Evolutionary conservation across 2,113 vertebrate species (phyloP).

Genomic region (Choloepus hoffmanni): DNA sequence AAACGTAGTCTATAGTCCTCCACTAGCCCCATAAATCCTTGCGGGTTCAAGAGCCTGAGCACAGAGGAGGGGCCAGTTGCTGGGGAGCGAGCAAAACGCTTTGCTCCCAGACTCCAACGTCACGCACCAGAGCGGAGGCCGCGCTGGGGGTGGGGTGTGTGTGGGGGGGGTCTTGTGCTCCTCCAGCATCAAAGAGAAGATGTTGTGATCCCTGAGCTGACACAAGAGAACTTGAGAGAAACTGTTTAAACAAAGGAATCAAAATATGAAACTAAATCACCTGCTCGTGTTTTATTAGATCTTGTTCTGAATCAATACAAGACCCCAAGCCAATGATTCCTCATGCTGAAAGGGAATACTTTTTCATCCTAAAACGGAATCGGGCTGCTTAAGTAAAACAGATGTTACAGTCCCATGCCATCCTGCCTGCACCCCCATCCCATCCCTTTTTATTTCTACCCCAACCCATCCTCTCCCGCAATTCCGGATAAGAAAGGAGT

Average conservation of each 20-base stretch:
- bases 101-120: background rate
- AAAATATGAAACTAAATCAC: constrained; percentile 72
- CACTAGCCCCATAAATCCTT: constrained; percentile 50
- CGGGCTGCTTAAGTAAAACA: constrained; percentile 81
- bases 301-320: constrained; percentile 70
- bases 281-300: constrained; percentile 78
- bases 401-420: constrained; percentile 67
- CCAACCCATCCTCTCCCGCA: background rate
- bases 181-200: constrained; percentile 68
- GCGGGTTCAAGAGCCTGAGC: background rate
- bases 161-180: background rate
- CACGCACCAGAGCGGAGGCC: background rate
- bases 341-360: constrained; percentile 64
- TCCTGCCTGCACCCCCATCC: background rate
- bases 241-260: constrained; percentile 72
- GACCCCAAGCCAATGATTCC: constrained; percentile 62
- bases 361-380: constrained; percentile 71
- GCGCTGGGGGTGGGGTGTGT: background rate
- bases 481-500: background rate
- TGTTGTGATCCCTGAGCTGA: constrained; percentile 54
- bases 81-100: constrained; percentile 58
- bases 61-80: background rate
- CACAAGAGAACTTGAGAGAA: constrained; percentile 73
- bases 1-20: constrained; percentile 62
- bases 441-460: background rate